phyloP scores from a whole-genome alignment of 2,888 invertebrate genomes.

The Theretra japonica region DNA sequence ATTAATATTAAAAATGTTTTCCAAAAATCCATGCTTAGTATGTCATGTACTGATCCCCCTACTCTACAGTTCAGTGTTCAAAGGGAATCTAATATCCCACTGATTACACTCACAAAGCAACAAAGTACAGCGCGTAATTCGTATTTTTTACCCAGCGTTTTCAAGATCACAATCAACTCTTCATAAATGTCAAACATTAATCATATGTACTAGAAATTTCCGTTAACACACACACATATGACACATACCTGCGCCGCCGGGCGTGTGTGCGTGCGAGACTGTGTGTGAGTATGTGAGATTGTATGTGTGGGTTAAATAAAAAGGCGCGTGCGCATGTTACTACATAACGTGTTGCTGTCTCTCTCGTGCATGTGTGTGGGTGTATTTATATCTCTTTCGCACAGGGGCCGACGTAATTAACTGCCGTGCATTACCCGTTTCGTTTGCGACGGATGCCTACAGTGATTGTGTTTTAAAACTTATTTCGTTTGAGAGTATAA shows the following conservation, averaged over 20 bases:
- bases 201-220: conserved; percentile 72
- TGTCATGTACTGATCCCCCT: too few relatives aligned
- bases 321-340: conserved; percentile 68
- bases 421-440: conserved; percentile 59
- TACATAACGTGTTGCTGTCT: conserved; percentile 60
- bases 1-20: too few relatives aligned
- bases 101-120: too few relatives aligned
- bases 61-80: too few relatives aligned
- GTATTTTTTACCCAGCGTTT: conserved; percentile 41
- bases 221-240: conserved; percentile 56
- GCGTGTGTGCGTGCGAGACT: conserved; percentile 37
- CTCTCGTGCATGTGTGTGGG: conserved; percentile 40
- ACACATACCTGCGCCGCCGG: conserved; percentile 35
- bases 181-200: conserved; percentile 64
- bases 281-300: not conserved
- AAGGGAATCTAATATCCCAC: too few relatives aligned
- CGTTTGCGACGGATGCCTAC: conserved; percentile 45
- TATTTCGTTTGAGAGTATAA: not conserved
- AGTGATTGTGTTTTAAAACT: conserved; percentile 39
- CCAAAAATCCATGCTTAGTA: too few relatives aligned
- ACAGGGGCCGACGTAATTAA: conserved; percentile 58
- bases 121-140: not conserved
- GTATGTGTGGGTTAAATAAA: conserved; percentile 60
- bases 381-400: conserved; percentile 48
- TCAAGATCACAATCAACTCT: conserved; percentile 51